A percentile compares a stretch with the other conserved stretches of the same genome.
Evolutionary conservation across 2,888 invertebrate genomes (phyloP).

Genomic region (Sericinus montela): DNA sequence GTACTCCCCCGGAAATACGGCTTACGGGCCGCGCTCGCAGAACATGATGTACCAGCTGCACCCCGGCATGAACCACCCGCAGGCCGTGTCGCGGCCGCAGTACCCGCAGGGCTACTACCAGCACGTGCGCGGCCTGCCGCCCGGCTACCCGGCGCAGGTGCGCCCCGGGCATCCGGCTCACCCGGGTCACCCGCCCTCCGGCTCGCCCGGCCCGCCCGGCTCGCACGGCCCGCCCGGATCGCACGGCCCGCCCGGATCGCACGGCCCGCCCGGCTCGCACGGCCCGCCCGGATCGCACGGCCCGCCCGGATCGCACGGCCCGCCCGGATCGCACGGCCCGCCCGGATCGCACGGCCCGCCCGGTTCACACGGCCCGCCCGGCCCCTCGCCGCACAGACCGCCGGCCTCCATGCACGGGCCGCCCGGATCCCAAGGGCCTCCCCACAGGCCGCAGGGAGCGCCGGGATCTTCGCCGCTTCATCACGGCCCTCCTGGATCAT

Average conservation of each 20-base stretch:
- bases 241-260: background rate
- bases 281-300: constrained; percentile 7
- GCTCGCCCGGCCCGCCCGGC: constrained; percentile 7
- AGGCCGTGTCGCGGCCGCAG: constrained; percentile 33
- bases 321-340: constrained; percentile 2
- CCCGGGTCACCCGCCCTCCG: constrained; percentile 7
- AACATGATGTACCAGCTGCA: constrained; percentile 31
- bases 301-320: constrained; percentile 19
- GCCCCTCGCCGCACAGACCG: constrained; percentile 13
- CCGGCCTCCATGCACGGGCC: constrained; percentile 8
- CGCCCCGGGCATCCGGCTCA: constrained; percentile 9
- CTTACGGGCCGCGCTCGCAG: constrained; percentile 48
- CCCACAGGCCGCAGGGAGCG: constrained; percentile 21
- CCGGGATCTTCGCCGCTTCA: constrained; percentile 5
- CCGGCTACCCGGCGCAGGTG: constrained; percentile 9
- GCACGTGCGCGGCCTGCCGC: constrained; percentile 30
- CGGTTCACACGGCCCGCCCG: constrained; percentile 20
- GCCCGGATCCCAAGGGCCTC: constrained; percentile 12
- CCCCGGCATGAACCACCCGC: constrained; percentile 26
- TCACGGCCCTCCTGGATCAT: background rate
- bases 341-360: constrained; percentile 20
- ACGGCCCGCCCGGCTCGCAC: constrained; percentile 12
- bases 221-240: constrained; percentile 23
- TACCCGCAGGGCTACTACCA: constrained; percentile 56
- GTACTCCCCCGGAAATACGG: constrained; percentile 47